These are phyloP conservation scores for Ypsolopha scabrella DNA, from an alignment of 2,888 invertebrate genomes.

Conservation along the genomic window DNA sequence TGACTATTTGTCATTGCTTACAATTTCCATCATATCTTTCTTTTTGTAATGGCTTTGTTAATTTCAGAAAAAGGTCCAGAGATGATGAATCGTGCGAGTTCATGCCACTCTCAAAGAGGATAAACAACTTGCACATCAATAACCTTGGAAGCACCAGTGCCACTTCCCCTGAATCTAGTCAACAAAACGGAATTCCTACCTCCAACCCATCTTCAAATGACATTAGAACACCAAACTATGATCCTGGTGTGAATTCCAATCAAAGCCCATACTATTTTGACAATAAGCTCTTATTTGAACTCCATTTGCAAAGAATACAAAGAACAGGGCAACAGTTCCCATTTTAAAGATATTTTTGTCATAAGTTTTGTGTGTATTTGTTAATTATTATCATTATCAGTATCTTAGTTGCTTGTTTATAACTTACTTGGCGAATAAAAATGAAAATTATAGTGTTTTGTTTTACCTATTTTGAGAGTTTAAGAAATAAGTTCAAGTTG, in stretches of 20 bases:
- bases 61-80: slow-evolving; percentile 80
- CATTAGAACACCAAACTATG: slow-evolving; percentile 68
- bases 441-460: too few species aligned
- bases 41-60: neutral
- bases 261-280: slow-evolving; percentile 91
- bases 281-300: slow-evolving; percentile 87
- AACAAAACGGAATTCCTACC: slow-evolving; percentile 38
- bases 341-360: slow-evolving; percentile 32
- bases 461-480: too few species aligned
- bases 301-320: slow-evolving; percentile 84
- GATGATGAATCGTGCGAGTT: slow-evolving; percentile 85
- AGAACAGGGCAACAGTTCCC: slow-evolving; percentile 69
- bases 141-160: slow-evolving; percentile 35
- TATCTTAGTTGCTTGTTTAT: too few species aligned
- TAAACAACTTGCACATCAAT: slow-evolving; percentile 89
- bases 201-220: slow-evolving; percentile 40
- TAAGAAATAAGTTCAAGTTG: too few species aligned
- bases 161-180: slow-evolving; percentile 38
- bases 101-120: slow-evolving; percentile 89
- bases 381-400: slow-evolving; percentile 13
- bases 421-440: too few species aligned
- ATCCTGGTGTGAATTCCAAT: slow-evolving; percentile 79
- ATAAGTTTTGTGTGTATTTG: slow-evolving; percentile 36
- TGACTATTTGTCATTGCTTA: too few species aligned
- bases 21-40: too few species aligned